A percentile compares a stretch with the other conserved stretches of the same genome.
Evolutionary conservation across 2,113 vertebrate genomes (phyloP).

Genomic region (Cepphus grylle): DNA sequence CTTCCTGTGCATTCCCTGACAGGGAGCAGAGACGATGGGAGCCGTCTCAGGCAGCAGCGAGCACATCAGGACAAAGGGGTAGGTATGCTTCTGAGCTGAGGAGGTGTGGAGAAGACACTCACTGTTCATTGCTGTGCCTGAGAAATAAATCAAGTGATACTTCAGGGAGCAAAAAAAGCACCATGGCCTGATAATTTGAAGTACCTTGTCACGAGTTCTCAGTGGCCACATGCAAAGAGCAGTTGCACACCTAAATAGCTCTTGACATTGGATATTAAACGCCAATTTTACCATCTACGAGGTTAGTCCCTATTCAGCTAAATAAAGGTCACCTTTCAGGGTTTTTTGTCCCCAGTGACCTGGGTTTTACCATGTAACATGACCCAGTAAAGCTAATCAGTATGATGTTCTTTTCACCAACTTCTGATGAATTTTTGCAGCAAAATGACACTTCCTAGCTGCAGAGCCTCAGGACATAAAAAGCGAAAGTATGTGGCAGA

Average conservation of each 20-base stretch:
- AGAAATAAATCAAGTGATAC: not conserved
- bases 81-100: not conserved
- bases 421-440: not conserved
- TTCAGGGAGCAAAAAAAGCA: not conserved
- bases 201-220: not conserved
- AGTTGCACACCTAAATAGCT: not conserved
- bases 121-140: not conserved
- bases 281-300: not conserved
- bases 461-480: not conserved
- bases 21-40: not conserved
- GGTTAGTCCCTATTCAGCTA: not conserved
- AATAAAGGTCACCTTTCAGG: not conserved
- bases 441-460: not conserved
- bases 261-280: not conserved
- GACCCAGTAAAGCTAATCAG: not conserved
- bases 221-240: not conserved
- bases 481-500: not conserved
- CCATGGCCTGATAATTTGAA: not conserved
- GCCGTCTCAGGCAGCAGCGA: fast-evolving
- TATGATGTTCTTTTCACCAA: not conserved
- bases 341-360: not conserved
- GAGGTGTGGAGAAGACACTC: not conserved
- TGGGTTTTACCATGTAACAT: not conserved
- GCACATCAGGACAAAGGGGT: fast-evolving
- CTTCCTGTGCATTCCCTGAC: not conserved